A percentile compares a stretch with the other conserved stretches of the same genome.
phyloP scores from a whole-genome alignment of 2,888 invertebrate species.

The Marronus borbonicus region DNA sequence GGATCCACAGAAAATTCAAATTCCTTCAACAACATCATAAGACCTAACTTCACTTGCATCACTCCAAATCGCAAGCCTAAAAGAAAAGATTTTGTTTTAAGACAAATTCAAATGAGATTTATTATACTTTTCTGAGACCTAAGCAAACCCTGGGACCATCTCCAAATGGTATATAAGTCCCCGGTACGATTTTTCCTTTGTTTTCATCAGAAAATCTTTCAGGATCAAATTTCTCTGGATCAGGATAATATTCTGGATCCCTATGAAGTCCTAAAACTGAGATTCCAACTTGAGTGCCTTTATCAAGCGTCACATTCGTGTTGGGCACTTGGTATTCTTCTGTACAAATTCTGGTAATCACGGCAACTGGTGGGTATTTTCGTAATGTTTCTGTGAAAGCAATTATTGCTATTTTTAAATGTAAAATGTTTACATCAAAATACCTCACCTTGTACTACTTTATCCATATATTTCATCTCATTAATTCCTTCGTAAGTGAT shows the following conservation, averaged over 20 bases:
- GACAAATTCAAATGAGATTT: neutral
- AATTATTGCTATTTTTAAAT: neutral
- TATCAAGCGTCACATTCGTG: slow-evolving; percentile 70
- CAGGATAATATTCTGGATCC: slow-evolving; percentile 74
- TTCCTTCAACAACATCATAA: slow-evolving; percentile 57
- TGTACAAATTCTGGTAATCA: slow-evolving; percentile 72
- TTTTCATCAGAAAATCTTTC: slow-evolving; percentile 74
- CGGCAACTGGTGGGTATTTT: slow-evolving; percentile 74
- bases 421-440: neutral
- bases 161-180: slow-evolving; percentile 74
- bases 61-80: slow-evolving; percentile 61
- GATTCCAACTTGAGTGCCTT: slow-evolving; percentile 72
- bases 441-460: slow-evolving; percentile 65
- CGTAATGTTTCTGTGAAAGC: slow-evolving; percentile 72
- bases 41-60: slow-evolving; percentile 60
- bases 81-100: slow-evolving; percentile 38
- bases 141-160: slow-evolving; percentile 74
- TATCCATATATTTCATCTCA: slow-evolving; percentile 70
- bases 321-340: slow-evolving; percentile 71
- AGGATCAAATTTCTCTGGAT: slow-evolving; percentile 74
- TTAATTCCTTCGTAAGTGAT: slow-evolving; percentile 67
- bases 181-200: slow-evolving; percentile 68
- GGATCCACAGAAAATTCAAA: slow-evolving; percentile 55
- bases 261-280: slow-evolving; percentile 75
- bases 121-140: slow-evolving; percentile 64